Base-by-base conservation (phyloP, 2,113 vertebrate species). In the Clarias gariepinus region DNA sequence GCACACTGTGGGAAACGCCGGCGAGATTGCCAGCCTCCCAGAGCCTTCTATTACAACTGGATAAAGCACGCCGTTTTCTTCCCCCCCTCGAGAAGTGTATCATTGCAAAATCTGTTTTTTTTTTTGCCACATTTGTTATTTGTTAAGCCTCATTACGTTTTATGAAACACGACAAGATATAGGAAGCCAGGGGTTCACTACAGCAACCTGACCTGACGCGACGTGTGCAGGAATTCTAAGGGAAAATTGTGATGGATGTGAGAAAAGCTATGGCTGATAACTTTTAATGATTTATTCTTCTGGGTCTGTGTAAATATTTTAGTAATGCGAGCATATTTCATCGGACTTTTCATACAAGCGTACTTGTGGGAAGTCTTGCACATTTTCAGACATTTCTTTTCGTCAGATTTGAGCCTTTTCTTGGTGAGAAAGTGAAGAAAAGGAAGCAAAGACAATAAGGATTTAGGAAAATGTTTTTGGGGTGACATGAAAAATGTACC, bases 1-100 rank as follows among this genome's bases (percentile, higher is more conserved):
- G 77, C 84, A 89, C 87, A 89, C 87, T 90, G 86, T 90, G 82
- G 79, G 81, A 90, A 90, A 90, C 77, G 60, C 86, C 88, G 74
- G 81, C 2, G 52, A 89, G 90, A 88, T 78, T 88, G 87, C 81
- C 88, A 86, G 88, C 88, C 88, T 90, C 82, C 86, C 82, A 88
- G 88, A 80, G 84, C 85, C 74, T 90, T 89, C 86, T 85, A 83
- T 90, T 89, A 88, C 88, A 86, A 84, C 30, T 33, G 53, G 86
- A 89, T 89, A 90, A 85, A 90, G 84, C 60, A 30, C 28, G 60
- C 25, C 68, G 23, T 53, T 64, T 47, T 47, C 41, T 55, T 84
- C 68, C 58, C 23, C 21, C 16, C 61, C 57, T 8, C 3, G 63
- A 86, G 71, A 58, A 57, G 71, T 76, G 47, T 55, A 68, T 71